Base-by-base conservation (phyloP, 2,113 vertebrate genomes). In the Craseonycteris thonglongyai region DNA sequence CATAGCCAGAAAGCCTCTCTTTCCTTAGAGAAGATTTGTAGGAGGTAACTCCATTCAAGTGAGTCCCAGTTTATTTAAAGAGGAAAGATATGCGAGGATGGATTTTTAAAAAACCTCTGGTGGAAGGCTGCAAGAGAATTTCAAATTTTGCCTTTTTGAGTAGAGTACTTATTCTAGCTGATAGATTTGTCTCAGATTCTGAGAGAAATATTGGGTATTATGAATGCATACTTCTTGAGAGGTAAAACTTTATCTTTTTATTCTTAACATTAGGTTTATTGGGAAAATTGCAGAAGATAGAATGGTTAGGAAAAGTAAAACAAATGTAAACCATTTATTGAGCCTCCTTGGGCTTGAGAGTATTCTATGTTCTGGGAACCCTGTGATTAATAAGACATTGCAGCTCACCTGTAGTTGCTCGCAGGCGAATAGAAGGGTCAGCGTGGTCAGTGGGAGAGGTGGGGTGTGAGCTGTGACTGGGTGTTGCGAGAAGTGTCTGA, bases 191-290 rank as follows among this genome's bases (percentile, higher is more conserved):
- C 42, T 61, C 35, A 69, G 49, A 56, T 63, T 63, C 22, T 83
- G 38, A 75, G 61, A 78, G 69, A 80, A 75, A 90, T 84, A 59
- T 7, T 54, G 38, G 26, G 12, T 35, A 40, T 63, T 68, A n/a
- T 74, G 21, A 95, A 47, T 71, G 33, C 14, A 15, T 94, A 59
- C 26, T 74, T 90, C 56, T 38, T 28, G 88, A 76, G 35, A 76
- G 35, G 38, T 49, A 18, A 7, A 47, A 49, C 42, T 79, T 81
- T 42, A 14, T 65, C 21, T 66, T 80, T 92, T 28, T 71, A 30
- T 51, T 35, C 81, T 89, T 38, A 58, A 65, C 16, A 8, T 95
- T 54, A 76, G 42, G 33, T 69, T 26, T 59, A 12, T 35, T 92
- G 47, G 66, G 24, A 63, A 90, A 72, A 49, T 58, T 63, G 54